Base-by-base conservation (phyloP, 2,888 invertebrate genomes). In the Tenodera sinensis region DNA sequence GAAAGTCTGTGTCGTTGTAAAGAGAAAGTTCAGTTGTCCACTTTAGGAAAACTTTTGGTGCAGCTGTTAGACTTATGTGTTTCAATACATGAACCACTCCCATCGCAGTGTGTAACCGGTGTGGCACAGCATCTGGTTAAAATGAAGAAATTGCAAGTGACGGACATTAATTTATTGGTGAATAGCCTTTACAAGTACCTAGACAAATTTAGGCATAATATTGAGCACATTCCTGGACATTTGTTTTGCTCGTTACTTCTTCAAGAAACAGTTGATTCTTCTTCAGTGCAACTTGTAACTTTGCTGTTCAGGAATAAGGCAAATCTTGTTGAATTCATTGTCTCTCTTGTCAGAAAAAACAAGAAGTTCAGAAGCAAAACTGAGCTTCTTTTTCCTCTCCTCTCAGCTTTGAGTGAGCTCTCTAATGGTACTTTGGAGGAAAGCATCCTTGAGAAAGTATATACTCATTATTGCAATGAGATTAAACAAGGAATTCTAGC, bases 401-500 rank as follows among this genome's bases (percentile, higher is more conserved):
- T 95, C 20, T 93, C 94, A 3, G 93, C 95, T 88, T 92, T 97
- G n/a, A 92, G 96, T 7, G 94, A 94, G 91, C 54, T 71, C 25
- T 94, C 94, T 90, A 95, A 95, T 92, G 91, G 91, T 84, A 92
- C 93, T 91, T 93, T 94, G 0, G 93, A 94, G 82, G 93, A 94
- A 34, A 93, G 20, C 14, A 12, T 96, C 42, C 92, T 96, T 6
- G 92, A 92, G 30, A 94, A 93, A 87, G 93, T 96, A 88, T 96
- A 94, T 91, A 93, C 94, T 84, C 94, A 95, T 91, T 95, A 96
- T 91, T 95, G 96, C 92, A 93, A 94, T 0, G 95, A 96, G 90
- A 95, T 97, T 81, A 92, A 94, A 87, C 95, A 96, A 92, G 94
- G 95, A 90, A 93, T 96, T 83, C 95, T 96, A 91, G 96, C 96